Evolutionary conservation across 2,113 vertebrate species (phyloP).

Genomic region (Machaerirhynchus nigripectus): DNA sequence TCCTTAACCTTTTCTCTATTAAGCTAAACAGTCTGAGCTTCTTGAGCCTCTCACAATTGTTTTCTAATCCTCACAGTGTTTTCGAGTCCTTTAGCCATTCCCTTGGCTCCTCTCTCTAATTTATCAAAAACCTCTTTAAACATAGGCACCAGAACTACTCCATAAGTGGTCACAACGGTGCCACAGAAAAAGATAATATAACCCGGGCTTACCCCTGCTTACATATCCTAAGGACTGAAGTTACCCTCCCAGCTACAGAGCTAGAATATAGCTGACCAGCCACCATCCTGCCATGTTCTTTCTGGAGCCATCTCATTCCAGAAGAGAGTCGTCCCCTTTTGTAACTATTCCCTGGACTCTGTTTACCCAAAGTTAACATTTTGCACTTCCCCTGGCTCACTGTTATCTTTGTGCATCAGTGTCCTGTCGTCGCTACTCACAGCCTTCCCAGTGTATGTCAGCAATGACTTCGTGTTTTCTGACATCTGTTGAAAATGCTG

Average conservation of each 20-base stretch:
- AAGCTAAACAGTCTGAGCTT: slow-evolving; percentile 63
- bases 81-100: slow-evolving; percentile 48
- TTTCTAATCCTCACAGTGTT: slow-evolving; percentile 60
- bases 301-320: not conserved
- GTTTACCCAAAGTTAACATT: not conserved
- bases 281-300: not conserved
- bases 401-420: not conserved
- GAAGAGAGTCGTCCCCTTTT: not conserved
- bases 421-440: not conserved
- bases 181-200: slow-evolving; percentile 23
- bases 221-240: not conserved
- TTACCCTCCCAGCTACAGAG: not conserved
- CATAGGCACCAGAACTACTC: slow-evolving; percentile 31
- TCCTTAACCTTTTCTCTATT: slow-evolving; percentile 66
- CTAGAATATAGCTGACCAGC: not conserved
- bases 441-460: not conserved
- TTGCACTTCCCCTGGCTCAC: not conserved
- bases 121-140: slow-evolving; percentile 64
- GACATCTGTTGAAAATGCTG: not conserved
- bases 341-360: not conserved
- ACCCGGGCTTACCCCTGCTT: not conserved
- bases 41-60: slow-evolving; percentile 64
- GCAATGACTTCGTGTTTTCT: not conserved
- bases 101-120: slow-evolving; percentile 43
- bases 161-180: slow-evolving; percentile 40